phyloP scores from a whole-genome alignment of 1,140 invertebrate genomes.

The Cyphomyrmex costatus region DNA sequence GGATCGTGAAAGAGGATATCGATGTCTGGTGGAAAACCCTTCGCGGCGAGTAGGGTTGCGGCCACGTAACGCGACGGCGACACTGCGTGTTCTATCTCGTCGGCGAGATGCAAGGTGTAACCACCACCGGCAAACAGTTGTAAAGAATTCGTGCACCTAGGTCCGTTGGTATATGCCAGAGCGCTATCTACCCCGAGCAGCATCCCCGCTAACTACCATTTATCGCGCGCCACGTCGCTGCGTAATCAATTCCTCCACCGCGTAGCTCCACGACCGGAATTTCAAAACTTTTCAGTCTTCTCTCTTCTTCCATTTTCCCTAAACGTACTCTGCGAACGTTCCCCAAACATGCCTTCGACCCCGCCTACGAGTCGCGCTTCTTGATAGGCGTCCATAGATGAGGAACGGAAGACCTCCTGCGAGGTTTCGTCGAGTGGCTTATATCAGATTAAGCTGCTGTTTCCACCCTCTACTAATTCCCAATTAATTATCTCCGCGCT shows the following conservation, averaged over 20 bases:
- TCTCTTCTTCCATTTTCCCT: conserved; percentile 43
- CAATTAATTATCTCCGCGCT: conserved; percentile 75
- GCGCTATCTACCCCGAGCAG: conserved; percentile 79
- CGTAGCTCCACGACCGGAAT: conserved; percentile 68
- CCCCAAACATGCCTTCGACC: background rate
- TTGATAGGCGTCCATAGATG: conserved; percentile 31
- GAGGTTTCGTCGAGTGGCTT: conserved; percentile 70
- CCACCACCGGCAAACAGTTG: conserved; percentile 80
- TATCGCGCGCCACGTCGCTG: conserved; percentile 74
- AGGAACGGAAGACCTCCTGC: conserved; percentile 58
- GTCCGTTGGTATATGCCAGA: conserved; percentile 45
- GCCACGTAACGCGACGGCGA: conserved; percentile 52
- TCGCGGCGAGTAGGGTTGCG: background rate
- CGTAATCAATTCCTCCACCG: conserved; percentile 79
- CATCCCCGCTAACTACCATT: conserved; percentile 76
- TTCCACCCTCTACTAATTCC: conserved; percentile 71
- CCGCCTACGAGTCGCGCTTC: conserved; percentile 40
- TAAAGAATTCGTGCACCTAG: conserved; percentile 79
- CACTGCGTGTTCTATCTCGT: conserved; percentile 81
- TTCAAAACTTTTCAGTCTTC: conserved; percentile 75
- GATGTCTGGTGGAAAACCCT: conserved; percentile 31
- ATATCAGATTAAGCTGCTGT: conserved; percentile 74
- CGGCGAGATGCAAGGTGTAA: conserved; percentile 73
- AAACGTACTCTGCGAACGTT: background rate
- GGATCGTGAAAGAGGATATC: conserved; percentile 57